A percentile compares a stretch with the other conserved stretches of the same genome.
phyloP scores from a whole-genome alignment of 2,113 vertebrate genomes.

The Chionis minor region DNA sequence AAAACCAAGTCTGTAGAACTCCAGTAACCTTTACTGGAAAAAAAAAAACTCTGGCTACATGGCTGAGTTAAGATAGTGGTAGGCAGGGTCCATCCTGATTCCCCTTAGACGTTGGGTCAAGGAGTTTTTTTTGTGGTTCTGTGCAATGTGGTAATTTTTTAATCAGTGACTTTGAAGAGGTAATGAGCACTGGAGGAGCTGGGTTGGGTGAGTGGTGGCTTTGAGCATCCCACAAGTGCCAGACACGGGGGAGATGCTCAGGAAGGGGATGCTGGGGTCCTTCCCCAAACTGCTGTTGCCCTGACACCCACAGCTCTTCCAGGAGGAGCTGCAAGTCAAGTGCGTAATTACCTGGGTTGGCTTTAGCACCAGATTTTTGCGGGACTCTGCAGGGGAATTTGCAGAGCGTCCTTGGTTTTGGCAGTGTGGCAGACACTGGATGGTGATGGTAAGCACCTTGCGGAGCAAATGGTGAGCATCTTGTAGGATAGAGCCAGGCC shows the following conservation, averaged over 20 bases:
- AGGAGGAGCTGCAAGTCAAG: background rate
- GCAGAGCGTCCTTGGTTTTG: background rate
- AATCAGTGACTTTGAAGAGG: no score
- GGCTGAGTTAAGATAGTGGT: background rate
- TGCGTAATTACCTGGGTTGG: fast-evolving
- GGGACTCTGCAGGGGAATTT: background rate
- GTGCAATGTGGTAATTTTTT: background rate
- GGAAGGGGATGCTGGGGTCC: background rate
- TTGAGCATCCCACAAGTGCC: fast-evolving
- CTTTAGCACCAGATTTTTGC: background rate
- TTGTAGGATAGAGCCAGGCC: no score
- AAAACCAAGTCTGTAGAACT: background rate
- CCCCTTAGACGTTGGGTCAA: background rate
- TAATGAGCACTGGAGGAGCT: fast-evolving
- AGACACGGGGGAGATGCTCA: background rate
- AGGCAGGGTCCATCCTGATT: background rate
- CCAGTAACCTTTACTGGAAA: background rate
- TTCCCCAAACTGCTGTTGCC: background rate
- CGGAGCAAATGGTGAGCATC: no score
- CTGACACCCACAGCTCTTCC: background rate
- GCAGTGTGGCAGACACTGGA: fast-evolving
- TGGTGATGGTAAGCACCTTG: no score
- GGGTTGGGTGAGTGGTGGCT: background rate
- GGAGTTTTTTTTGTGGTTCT: background rate
- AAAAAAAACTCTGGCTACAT: fast-evolving